Conservation (phyloP, 2,113 vertebrate species). For the Okapia johnstoni region DNA sequence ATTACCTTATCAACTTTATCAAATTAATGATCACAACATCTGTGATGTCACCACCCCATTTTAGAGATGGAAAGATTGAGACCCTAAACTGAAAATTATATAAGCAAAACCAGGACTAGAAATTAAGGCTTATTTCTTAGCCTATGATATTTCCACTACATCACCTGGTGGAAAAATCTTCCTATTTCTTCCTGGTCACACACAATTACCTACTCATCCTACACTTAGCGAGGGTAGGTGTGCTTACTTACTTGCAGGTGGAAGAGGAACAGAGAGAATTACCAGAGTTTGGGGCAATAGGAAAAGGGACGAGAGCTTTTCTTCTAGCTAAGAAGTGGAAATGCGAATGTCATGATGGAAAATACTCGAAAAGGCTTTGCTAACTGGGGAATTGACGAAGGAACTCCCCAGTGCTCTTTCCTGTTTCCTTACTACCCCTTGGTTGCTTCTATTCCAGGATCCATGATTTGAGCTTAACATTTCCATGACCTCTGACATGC, state of each 20-base stretch:
- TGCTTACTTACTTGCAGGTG: background rate
- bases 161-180: background rate
- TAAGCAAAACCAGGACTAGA: background rate
- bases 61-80: background rate
- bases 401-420: background rate
- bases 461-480: background rate
- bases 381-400: background rate
- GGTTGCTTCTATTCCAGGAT: background rate
- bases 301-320: background rate
- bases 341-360: background rate
- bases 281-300: background rate
- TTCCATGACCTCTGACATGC: background rate
- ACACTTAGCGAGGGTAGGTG: background rate
- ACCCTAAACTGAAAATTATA: background rate
- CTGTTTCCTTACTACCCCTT: background rate
- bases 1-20: background rate
- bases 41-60: background rate
- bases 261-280: background rate
- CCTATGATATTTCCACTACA: background rate
- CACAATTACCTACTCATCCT: background rate
- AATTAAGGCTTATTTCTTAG: background rate
- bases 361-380: background rate
- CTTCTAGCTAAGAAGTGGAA: background rate
- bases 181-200: background rate
- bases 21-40: background rate